phyloP scores from a whole-genome alignment of 2,888 invertebrate species.

The Marronus borbonicus region DNA sequence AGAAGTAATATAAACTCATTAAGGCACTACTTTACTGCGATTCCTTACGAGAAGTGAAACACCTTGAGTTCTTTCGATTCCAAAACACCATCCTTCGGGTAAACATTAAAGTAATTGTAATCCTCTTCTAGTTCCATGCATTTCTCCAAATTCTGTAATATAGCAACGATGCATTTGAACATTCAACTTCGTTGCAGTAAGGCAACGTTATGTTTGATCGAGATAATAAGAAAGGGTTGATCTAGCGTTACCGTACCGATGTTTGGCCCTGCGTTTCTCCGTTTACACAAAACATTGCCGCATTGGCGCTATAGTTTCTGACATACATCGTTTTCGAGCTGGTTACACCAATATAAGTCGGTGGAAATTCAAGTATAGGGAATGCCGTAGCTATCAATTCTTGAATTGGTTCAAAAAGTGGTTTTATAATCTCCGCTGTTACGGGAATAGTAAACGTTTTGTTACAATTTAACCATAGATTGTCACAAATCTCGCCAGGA shows the following conservation, averaged over 20 bases:
- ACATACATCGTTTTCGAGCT: neutral
- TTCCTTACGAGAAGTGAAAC: no score
- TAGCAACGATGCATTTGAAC: no score
- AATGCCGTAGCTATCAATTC: neutral
- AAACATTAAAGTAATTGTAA: no score
- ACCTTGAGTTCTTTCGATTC: no score
- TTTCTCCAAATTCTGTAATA: no score
- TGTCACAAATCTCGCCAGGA: neutral
- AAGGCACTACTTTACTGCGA: no score
- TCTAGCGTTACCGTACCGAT: neutral
- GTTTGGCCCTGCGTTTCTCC: neutral
- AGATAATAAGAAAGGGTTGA: no score
- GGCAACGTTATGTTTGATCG: no score
- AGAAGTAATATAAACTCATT: no score
- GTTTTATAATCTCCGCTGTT: neutral
- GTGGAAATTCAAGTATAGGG: neutral
- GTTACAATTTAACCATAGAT: neutral
- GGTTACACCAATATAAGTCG: neutral
- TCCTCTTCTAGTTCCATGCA: no score
- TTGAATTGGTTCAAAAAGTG: neutral
- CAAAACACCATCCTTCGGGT: no score
- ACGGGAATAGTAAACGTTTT: neutral
- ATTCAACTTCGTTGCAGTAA: no score
- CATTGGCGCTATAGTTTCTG: neutral
- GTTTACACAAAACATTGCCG: neutral